Evolutionary conservation across 2,888 invertebrate species (phyloP), one percentile per base, ranked within the genome.

Genomic region (Troides helena): DNA sequence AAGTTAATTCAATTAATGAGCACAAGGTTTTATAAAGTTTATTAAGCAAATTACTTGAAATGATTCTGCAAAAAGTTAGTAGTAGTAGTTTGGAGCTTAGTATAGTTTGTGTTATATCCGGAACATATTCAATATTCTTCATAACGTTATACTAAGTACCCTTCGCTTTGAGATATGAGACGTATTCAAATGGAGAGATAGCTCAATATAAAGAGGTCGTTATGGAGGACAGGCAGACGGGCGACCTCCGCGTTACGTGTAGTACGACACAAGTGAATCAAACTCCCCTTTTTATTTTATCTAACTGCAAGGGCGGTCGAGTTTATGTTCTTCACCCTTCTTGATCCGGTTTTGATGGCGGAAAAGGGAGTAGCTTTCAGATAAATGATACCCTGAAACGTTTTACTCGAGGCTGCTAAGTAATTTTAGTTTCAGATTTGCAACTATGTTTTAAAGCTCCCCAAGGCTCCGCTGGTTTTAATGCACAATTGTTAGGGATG

Each of bases 321-420:
- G 86, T 90, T 91, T 90, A 91, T 89, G 87, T 84, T 85, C 86
- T 82, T 86, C 86, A 82, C 88, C 90, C 88, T 88, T 83, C 87
- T 90, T 91, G 90, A 92, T 92, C 88, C 88, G 88, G 90, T 90
- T 92, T 90, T 92, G 90, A 92, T 92, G 85, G 88, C 86, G 84
- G 86, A 85, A 30, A 53, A 87, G 88, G 91, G 88, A 85, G 84
- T 83, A 85, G 88, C 88, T 90, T 87, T 90, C 84, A 91, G 87
- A 88, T 91, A 92, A 92, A 91, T 89, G 86, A 89, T 89, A 85
- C 80, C 77, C 80, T 82, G 80, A 68, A 65, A 67, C 68, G 67
- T 72, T 70, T 65, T 70, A 62, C 71, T 74, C 71, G 75, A 69
- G 73, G 73, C 74, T 74, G 73, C 76, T 72, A 77, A 80, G 76